phyloP scores from a whole-genome alignment of 1,140 invertebrate genomes.

The Drosophila ogumai region DNA sequence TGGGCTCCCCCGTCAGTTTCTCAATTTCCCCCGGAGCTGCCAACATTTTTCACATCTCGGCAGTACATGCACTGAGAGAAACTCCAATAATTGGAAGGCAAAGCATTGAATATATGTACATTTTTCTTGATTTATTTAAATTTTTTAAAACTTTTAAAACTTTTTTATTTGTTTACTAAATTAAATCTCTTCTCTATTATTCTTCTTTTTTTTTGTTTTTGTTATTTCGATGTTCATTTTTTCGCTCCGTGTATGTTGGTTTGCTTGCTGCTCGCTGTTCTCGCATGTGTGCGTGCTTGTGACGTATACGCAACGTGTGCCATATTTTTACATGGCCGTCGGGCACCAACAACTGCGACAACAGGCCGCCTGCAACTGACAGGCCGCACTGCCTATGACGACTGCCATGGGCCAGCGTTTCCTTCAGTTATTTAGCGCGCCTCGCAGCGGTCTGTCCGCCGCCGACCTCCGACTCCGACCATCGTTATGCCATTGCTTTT shows the following conservation, averaged over 20 bases:
- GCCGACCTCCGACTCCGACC: background rate
- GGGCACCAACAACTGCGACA: slow-evolving; percentile 52
- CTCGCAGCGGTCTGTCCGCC: slow-evolving; percentile 51
- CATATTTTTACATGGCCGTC: slow-evolving; percentile 77
- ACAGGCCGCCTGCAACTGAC: slow-evolving; percentile 63
- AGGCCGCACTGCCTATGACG: slow-evolving; percentile 70
- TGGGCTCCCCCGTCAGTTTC: slow-evolving; percentile 49
- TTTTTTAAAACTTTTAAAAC: background rate
- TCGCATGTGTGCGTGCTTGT: slow-evolving; percentile 42
- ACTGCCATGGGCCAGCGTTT: slow-evolving; percentile 32
- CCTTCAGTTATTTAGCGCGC: slow-evolving; percentile 61
- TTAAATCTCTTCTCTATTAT: background rate
- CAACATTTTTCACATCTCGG: slow-evolving; percentile 56
- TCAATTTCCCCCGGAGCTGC: slow-evolving; percentile 49
- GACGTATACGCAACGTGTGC: slow-evolving; percentile 79
- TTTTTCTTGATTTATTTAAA: background rate
- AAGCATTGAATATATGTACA: background rate
- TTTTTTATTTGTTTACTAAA: background rate
- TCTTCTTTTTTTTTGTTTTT: background rate
- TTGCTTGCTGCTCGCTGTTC: slow-evolving; percentile 17
- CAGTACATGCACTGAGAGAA: slow-evolving; percentile 7
- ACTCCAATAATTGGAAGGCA: background rate
- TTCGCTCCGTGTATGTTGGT: background rate
- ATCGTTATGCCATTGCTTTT: background rate
- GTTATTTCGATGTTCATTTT: background rate